These are phyloP conservation scores for Sinocyclocheilus anshuiensis DNA, from an alignment of 2,113 vertebrate genomes.

Conservation along the genomic window DNA sequence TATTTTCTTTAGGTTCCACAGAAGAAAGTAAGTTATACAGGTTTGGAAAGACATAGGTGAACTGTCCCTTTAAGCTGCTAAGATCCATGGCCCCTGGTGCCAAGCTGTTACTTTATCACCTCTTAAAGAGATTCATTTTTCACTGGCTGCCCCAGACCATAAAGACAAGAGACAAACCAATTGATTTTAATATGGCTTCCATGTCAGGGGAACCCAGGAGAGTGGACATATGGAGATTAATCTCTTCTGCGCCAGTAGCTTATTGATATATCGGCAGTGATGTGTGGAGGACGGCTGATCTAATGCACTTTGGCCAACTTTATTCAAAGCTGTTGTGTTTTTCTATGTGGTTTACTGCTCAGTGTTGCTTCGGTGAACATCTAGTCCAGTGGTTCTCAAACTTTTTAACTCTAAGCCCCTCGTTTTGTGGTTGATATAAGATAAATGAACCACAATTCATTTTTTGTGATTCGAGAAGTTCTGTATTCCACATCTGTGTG, in stretches of 20 bases:
- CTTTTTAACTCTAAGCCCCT: neutral
- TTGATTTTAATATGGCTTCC: slow-evolving; percentile 76
- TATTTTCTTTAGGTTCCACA: neutral
- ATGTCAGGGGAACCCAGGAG: slow-evolving; percentile 67
- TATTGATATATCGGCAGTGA: slow-evolving; percentile 62
- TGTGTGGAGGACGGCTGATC: slow-evolving; percentile 26
- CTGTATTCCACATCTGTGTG: neutral
- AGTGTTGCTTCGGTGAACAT: neutral
- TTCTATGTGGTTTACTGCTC: neutral
- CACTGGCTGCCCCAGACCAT: slow-evolving; percentile 68
- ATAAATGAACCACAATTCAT: too few relatives aligned
- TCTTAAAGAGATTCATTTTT: slow-evolving; percentile 75
- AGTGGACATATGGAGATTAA: slow-evolving; percentile 72
- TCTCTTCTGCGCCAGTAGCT: slow-evolving; percentile 52
- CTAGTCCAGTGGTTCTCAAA: neutral
- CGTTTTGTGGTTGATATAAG: neutral
- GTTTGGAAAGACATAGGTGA: neutral
- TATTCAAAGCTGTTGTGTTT: neutral
- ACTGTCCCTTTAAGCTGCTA: slow-evolving; percentile 66
- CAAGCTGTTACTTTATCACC: slow-evolving; percentile 70
- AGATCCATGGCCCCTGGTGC: slow-evolving; percentile 63
- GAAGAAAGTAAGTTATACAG: neutral
- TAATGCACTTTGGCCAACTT: slow-evolving; percentile 8
- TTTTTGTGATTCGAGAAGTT: neutral
- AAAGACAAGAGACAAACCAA: slow-evolving; percentile 75